Evolutionary conservation across 2,888 invertebrate species (phyloP).

Genomic region (Sabatieria punctata): DNA sequence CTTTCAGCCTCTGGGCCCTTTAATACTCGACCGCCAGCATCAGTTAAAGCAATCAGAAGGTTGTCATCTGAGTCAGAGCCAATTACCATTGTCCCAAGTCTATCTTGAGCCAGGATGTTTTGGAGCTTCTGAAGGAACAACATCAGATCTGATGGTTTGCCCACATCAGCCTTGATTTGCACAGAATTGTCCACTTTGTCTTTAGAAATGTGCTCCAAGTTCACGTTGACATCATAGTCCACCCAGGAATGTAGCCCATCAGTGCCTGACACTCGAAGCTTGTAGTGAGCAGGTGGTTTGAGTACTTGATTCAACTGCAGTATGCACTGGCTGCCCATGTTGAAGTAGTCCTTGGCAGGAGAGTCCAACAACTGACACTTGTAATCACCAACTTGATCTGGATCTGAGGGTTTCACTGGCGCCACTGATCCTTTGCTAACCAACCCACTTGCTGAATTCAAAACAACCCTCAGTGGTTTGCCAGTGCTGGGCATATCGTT

Average conservation of each 20-base stretch:
- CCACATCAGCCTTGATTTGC: no score
- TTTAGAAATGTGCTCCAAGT: constrained; percentile 62
- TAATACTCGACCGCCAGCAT: no score
- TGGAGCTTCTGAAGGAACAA: no score
- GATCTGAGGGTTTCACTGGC: constrained; percentile 75
- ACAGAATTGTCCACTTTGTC: constrained; percentile 60
- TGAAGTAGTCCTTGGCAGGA: constrained; percentile 39
- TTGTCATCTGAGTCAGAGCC: no score
- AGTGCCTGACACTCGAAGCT: constrained; percentile 63
- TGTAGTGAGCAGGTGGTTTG: constrained; percentile 32
- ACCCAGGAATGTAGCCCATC: constrained; percentile 76
- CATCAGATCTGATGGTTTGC: no score
- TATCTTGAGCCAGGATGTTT: no score
- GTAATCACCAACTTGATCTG: constrained; percentile 72
- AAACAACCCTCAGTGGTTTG: constrained; percentile 53
- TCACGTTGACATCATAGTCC: constrained; percentile 63
- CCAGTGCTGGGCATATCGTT: constrained; percentile 77
- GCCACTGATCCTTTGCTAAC: constrained; percentile 62
- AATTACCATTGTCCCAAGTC: no score
- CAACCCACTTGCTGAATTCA: constrained; percentile 6
- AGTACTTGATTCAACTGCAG: constrained; percentile 51
- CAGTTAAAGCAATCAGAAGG: no score
- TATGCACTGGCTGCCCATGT: constrained; percentile 57
- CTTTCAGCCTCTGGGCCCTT: no score
- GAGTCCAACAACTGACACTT: constrained; percentile 58